Conservation (phyloP, 1,140 invertebrate genomes). For the Cepaea nemoralis region DNA sequence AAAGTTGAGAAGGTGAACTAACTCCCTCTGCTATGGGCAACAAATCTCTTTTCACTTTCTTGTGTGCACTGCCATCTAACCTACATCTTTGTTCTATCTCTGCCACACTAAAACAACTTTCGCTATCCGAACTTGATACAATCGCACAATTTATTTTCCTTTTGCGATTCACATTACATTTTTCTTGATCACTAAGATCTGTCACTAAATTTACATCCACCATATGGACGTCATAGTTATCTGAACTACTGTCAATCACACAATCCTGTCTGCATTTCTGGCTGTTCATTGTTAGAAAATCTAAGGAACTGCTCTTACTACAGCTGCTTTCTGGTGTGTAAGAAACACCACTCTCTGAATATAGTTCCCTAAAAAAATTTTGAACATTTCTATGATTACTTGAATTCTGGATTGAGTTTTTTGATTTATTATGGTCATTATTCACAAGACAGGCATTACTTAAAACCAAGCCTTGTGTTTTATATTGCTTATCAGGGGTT, state of each 20-base stretch:
- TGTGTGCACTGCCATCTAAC: too few species aligned
- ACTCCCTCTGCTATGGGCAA: too few species aligned
- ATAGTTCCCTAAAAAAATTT: neutral
- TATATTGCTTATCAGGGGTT: neutral
- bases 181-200: neutral
- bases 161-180: neutral
- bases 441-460: neutral
- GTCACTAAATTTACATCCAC: neutral
- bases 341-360: neutral
- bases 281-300: neutral
- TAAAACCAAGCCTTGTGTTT: neutral
- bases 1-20: too few species aligned
- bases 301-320: neutral
- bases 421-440: neutral
- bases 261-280: neutral
- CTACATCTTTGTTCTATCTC: too few species aligned
- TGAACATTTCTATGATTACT: neutral
- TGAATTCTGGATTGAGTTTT: neutral
- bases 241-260: neutral
- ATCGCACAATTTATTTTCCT: neutral
- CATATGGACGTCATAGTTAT: neutral
- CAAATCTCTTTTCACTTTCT: too few species aligned
- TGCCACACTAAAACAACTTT: neutral
- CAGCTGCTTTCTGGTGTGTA: neutral
- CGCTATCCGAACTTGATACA: neutral